phyloP scores from a whole-genome alignment of 2,113 vertebrate genomes.

The Nicator chloris region DNA sequence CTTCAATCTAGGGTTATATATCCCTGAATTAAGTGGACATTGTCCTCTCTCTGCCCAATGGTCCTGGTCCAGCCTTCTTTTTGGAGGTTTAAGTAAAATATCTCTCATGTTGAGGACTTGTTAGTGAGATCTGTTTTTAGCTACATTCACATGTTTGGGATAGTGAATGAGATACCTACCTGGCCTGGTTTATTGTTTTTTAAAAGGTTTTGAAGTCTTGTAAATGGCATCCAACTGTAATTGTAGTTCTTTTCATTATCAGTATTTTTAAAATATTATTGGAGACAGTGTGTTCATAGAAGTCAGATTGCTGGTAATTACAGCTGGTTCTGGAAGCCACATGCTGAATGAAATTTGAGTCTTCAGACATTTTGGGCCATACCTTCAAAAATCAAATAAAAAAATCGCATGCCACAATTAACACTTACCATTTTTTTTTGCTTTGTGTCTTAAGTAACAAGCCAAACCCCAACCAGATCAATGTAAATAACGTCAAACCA shows the following conservation, averaged over 20 bases:
- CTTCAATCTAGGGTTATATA: background rate
- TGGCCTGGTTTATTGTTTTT: background rate
- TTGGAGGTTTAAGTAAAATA: background rate
- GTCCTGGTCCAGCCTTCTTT: background rate
- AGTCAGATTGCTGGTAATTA: background rate
- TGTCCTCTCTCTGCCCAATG: background rate
- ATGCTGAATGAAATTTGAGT: background rate
- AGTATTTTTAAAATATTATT: background rate
- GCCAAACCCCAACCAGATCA: conserved; percentile 98
- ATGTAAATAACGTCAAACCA: conserved; percentile 85
- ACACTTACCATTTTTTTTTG: conserved; percentile 13
- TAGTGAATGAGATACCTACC: background rate
- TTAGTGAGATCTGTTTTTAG: background rate
- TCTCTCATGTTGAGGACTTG: background rate
- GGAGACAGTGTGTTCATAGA: background rate
- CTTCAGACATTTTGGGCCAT: background rate
- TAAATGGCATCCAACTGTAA: background rate
- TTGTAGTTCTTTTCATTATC: background rate
- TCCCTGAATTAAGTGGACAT: background rate
- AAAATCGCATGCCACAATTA: background rate
- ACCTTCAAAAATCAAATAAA: background rate
- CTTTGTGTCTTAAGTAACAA: conserved; percentile 85
- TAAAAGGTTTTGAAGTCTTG: background rate
- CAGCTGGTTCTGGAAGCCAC: background rate
- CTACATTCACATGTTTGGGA: background rate